Percentiles rank a stretch among this genome's conserved stretches.
These are phyloP conservation scores for Cepaea nemoralis DNA, from an alignment of 1,140 invertebrate species.

Conservation along the genomic window DNA sequence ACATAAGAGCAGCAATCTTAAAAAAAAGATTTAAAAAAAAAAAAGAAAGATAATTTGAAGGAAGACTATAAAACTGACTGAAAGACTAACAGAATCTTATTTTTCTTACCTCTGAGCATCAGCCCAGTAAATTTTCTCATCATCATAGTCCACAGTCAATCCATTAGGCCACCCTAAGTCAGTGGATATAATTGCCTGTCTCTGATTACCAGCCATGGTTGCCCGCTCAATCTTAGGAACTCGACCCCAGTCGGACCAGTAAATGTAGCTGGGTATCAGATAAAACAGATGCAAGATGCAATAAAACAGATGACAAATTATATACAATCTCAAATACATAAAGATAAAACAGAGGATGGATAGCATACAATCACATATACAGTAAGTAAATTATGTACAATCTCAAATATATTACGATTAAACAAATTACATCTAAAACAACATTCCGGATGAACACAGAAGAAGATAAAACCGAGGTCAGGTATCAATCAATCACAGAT, in stretches of 20 bases:
- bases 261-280: constrained; percentile 78
- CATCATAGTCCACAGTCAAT: constrained; percentile 95
- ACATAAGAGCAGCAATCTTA: neutral
- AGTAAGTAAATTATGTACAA: too few relatives aligned
- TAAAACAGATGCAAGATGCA: neutral
- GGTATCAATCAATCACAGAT: too few relatives aligned
- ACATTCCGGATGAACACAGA: too few relatives aligned
- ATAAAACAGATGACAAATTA: too few relatives aligned
- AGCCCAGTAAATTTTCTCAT: constrained; percentile 96
- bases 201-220: constrained; percentile 95
- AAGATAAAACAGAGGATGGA: too few relatives aligned
- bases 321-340: too few relatives aligned
- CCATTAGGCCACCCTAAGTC: constrained; percentile 96
- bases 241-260: constrained; percentile 93
- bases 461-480: too few relatives aligned
- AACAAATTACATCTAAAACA: too few relatives aligned
- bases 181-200: constrained; percentile 88
- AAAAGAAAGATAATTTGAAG: neutral
- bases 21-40: neutral
- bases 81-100: neutral
- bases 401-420: too few relatives aligned
- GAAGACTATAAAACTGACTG: neutral
- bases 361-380: too few relatives aligned
- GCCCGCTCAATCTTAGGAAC: constrained; percentile 89
- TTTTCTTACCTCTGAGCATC: constrained; percentile 84